A percentile compares a stretch with the other conserved stretches of the same genome.
phyloP scores from a whole-genome alignment of 2,888 invertebrate genomes.

The Pristionchus arcanus region DNA sequence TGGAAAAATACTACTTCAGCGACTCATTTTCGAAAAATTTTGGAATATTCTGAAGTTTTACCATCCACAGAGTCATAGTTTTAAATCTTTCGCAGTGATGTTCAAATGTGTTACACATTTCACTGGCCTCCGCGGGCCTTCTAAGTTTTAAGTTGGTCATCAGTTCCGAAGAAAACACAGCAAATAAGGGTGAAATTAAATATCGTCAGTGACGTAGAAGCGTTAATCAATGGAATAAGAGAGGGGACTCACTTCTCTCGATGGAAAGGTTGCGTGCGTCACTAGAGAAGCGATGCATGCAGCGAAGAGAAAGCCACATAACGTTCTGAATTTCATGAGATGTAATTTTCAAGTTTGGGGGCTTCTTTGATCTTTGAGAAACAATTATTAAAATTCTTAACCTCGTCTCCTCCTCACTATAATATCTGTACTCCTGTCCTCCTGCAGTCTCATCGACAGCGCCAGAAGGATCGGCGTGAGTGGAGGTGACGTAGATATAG shows the following conservation, averaged over 20 bases:
- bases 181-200: too few species aligned
- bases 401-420: constrained; percentile 18
- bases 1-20: neutral
- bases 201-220: neutral
- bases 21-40: neutral
- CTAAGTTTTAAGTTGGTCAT: too few species aligned
- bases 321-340: neutral
- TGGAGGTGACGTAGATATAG: neutral
- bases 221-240: neutral
- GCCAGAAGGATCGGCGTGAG: neutral
- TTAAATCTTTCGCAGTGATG: too few species aligned
- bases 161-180: too few species aligned
- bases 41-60: neutral
- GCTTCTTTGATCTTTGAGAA: neutral
- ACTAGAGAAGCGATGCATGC: neutral
- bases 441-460: neutral
- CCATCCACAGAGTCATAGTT: neutral
- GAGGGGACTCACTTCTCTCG: neutral
- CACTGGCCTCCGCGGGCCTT: too few species aligned
- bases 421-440: neutral
- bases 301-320: neutral
- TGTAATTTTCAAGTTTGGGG: neutral
- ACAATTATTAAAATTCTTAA: neutral
- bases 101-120: too few species aligned
- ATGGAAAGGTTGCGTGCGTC: constrained; percentile 5